Conservation (phyloP, 2,888 invertebrate genomes). For the Lamproptera curius region DNA sequence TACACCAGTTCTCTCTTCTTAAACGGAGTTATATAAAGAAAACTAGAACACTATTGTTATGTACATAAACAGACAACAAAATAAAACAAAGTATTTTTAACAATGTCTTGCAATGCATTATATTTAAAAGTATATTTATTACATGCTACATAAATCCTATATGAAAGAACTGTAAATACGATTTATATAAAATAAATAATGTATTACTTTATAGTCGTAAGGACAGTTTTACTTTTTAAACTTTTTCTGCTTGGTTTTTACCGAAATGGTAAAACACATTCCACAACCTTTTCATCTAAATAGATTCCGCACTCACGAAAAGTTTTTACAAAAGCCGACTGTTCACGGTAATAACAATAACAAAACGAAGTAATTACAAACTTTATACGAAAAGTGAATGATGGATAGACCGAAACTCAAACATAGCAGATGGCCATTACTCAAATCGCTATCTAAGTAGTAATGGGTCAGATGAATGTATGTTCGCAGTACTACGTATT, state of each 20-base stretch:
- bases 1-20: too few species aligned
- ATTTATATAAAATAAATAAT: too few species aligned
- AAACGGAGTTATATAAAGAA: too few species aligned
- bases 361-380: not conserved
- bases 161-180: too few species aligned
- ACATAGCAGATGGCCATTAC: not conserved
- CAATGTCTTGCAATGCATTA: too few species aligned
- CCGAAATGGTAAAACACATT: not conserved
- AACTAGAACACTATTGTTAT: too few species aligned
- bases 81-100: too few species aligned
- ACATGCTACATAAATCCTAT: too few species aligned
- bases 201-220: too few species aligned
- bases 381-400: constrained; percentile 1
- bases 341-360: not conserved
- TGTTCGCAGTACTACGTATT: not conserved
- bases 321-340: not conserved
- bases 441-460: not conserved
- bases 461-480: constrained; percentile 1
- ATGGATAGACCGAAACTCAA: not conserved
- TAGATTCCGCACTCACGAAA: not conserved
- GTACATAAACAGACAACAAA: too few species aligned
- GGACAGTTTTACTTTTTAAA: too few species aligned
- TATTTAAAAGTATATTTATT: too few species aligned
- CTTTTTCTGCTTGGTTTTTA: constrained; percentile 3
- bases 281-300: not conserved